phyloP scores from a whole-genome alignment of 2,797 vertebrate genomes.

The Characodon lateralis region DNA sequence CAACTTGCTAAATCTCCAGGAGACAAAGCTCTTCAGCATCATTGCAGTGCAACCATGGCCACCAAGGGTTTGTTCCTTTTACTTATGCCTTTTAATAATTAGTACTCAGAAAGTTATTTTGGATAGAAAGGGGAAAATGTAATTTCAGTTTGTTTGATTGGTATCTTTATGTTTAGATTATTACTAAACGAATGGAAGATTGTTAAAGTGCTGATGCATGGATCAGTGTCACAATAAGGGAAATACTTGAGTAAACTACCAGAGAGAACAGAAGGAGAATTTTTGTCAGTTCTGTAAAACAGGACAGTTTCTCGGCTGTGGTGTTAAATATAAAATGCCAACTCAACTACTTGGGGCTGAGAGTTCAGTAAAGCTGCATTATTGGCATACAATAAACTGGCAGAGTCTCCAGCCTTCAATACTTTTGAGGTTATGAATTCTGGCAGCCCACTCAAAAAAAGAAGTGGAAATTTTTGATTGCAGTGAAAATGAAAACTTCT shows the following conservation, averaged over 20 bases:
- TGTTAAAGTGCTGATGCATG: conserved; percentile 20
- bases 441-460: neutral
- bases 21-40: conserved; percentile 40
- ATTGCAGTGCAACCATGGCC: conserved; percentile 74
- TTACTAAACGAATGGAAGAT: conserved; percentile 13
- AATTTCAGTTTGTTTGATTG: neutral
- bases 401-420: conserved; percentile 12
- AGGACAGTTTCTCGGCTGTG: neutral
- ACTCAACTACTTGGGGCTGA: conserved; percentile 43
- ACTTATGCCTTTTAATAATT: neutral
- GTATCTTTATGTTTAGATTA: conserved; percentile 29
- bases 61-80: conserved; percentile 73
- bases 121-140: neutral
- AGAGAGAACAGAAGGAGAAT: neutral
- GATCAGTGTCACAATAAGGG: neutral
- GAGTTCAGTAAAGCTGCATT: conserved; percentile 60
- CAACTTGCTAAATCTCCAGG: conserved; percentile 30
- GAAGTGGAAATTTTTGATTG: neutral
- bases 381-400: conserved; percentile 24
- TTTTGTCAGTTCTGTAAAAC: conserved; percentile 14
- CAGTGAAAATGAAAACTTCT: neutral
- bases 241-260: conserved; percentile 8
- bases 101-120: neutral
- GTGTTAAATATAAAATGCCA: conserved; percentile 33
- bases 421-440: neutral